phyloP scores from a whole-genome alignment of 1,140 invertebrate species.

The Diorhabda sublineata region DNA sequence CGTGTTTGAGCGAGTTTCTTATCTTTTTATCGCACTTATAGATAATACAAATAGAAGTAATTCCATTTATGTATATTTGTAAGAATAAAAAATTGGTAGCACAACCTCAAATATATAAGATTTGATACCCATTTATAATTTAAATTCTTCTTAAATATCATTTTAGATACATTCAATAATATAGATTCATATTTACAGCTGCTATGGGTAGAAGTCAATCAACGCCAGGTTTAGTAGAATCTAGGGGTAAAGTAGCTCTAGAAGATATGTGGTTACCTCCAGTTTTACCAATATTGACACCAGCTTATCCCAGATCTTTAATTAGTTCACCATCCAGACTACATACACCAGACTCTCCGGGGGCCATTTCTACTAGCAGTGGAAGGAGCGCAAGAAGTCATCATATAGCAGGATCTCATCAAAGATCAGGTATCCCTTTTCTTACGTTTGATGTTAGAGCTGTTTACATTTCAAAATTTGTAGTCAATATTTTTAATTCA shows the following conservation, averaged over 20 bases:
- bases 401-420: slow-evolving; percentile 19
- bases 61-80: no score
- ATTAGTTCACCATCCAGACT: slow-evolving; percentile 43
- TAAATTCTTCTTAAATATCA: no score
- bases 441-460: no score
- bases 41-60: no score
- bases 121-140: no score
- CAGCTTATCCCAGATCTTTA: slow-evolving; percentile 51
- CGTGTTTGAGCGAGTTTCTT: no score
- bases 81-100: no score
- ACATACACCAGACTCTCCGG: slow-evolving; percentile 38
- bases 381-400: slow-evolving; percentile 39
- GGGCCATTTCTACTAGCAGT: slow-evolving; percentile 42
- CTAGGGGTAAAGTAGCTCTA: slow-evolving; percentile 78
- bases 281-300: slow-evolving; percentile 46
- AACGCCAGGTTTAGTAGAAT: slow-evolving; percentile 91
- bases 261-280: slow-evolving; percentile 84
- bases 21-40: no score
- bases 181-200: slow-evolving; percentile 57
- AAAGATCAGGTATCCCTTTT: slow-evolving; percentile 22
- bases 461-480: no score
- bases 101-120: no score
- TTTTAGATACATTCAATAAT: no score
- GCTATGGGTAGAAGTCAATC: slow-evolving; percentile 91
- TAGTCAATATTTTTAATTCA: no score